These are phyloP conservation scores for Erebia ligea DNA, from an alignment of 2,888 invertebrate species.

Conservation along the genomic window DNA sequence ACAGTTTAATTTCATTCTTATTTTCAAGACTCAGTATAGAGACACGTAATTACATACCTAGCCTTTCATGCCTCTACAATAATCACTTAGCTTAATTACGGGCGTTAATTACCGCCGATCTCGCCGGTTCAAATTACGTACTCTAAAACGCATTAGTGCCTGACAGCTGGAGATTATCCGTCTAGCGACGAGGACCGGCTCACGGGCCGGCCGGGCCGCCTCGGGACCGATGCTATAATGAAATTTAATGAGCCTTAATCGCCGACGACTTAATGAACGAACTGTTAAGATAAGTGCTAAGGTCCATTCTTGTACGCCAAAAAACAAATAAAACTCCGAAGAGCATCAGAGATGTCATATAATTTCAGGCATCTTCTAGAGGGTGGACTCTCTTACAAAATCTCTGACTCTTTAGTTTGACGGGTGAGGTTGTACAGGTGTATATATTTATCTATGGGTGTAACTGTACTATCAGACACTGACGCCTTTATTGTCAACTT, in stretches of 20 bases:
- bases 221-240: conserved; percentile 74
- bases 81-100: conserved; percentile 82
- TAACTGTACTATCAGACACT: no score
- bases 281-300: conserved; percentile 74
- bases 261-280: conserved; percentile 80
- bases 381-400: background rate
- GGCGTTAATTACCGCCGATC: conserved; percentile 81
- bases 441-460: no score
- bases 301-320: conserved; percentile 58
- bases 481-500: no score
- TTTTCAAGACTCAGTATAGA: conserved; percentile 24
- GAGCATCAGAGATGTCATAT: background rate
- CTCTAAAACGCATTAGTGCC: conserved; percentile 83
- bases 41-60: conserved; percentile 33
- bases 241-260: conserved; percentile 82
- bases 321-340: conserved; percentile 60
- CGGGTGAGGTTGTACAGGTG: no score
- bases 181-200: conserved; percentile 63
- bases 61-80: conserved; percentile 66
- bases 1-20: conserved; percentile 33
- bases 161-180: conserved; percentile 83
- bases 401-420: no score
- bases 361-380: background rate
- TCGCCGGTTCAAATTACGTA: conserved; percentile 83
- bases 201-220: conserved; percentile 57